Conservation (phyloP, 2,888 invertebrate genomes). For the Pristionchus entomophagus region DNA sequence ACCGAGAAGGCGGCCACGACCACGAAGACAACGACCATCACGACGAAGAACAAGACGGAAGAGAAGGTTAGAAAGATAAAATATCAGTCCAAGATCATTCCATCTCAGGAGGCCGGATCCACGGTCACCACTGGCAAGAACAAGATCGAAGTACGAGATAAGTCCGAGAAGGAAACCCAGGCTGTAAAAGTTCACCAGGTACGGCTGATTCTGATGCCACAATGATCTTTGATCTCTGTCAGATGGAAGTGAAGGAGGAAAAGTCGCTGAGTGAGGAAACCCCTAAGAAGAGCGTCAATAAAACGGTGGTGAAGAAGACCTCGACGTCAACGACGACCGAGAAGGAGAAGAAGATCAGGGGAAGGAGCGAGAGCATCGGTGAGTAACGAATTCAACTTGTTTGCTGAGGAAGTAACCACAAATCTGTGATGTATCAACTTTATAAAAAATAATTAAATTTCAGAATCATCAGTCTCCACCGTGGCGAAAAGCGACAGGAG, state of each 20-base stretch:
- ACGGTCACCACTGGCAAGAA: background rate
- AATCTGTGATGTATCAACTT: background rate
- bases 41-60: conserved; percentile 24
- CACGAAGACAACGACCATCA: conserved; percentile 34
- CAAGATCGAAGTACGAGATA: conserved; percentile 28
- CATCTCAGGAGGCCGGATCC: conserved; percentile 5
- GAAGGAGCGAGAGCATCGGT: conserved; percentile 22
- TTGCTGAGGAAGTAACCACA: too few relatives aligned
- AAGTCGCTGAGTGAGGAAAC: conserved; percentile 47
- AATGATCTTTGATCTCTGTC: background rate
- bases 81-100: background rate
- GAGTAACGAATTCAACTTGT: too few relatives aligned
- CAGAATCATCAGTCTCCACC: conserved; percentile 20
- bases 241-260: conserved; percentile 34
- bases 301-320: conserved; percentile 56
- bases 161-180: conserved; percentile 23
- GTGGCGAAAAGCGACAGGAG: background rate
- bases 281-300: conserved; percentile 57
- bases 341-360: conserved; percentile 49
- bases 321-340: conserved; percentile 54
- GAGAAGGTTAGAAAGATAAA: conserved; percentile 33
- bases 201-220: background rate
- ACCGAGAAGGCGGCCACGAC: conserved; percentile 36
- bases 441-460: background rate
- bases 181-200: conserved; percentile 37